Percentiles rank a stretch among this genome's conserved stretches.
Evolutionary conservation across 35 echinoderm and acorn worm species (phyloP).

Genomic region (Lytechinus variegatus): DNA sequence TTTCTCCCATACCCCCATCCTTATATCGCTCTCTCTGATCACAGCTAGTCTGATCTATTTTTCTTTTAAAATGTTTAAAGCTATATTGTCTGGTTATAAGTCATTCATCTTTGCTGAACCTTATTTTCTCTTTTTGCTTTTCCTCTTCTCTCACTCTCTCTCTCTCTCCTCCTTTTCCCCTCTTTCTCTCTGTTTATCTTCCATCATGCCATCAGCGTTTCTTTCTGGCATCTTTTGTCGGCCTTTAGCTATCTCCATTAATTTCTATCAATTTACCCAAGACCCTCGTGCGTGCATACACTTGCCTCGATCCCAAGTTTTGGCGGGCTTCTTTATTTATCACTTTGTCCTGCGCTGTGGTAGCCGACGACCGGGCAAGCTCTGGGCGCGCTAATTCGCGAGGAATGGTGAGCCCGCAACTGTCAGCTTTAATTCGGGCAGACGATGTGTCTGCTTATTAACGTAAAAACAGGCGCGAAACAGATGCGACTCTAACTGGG

Average conservation of each 20-base stretch:
- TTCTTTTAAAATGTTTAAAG: no score
- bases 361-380: constrained; percentile 35
- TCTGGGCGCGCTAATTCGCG: constrained; percentile 45
- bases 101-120: background rate
- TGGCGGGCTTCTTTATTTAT: constrained; percentile 1
- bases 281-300: background rate
- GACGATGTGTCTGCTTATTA: constrained; percentile 41
- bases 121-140: background rate
- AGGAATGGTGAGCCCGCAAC: constrained; percentile 44
- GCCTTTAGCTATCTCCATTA: constrained; percentile 17
- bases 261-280: background rate
- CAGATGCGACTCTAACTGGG: background rate
- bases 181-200: background rate
- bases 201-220: background rate
- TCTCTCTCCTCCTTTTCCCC: background rate
- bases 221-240: background rate
- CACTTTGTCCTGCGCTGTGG: background rate
- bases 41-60: no score
- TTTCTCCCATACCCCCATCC: background rate
- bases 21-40: background rate
- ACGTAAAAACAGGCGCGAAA: constrained; percentile 47
- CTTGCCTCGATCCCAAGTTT: background rate
- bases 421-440: constrained; percentile 30
- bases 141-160: background rate
- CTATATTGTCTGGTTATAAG: background rate